phyloP scores from a whole-genome alignment of 2,888 invertebrate genomes.

The Elmis aenea region DNA sequence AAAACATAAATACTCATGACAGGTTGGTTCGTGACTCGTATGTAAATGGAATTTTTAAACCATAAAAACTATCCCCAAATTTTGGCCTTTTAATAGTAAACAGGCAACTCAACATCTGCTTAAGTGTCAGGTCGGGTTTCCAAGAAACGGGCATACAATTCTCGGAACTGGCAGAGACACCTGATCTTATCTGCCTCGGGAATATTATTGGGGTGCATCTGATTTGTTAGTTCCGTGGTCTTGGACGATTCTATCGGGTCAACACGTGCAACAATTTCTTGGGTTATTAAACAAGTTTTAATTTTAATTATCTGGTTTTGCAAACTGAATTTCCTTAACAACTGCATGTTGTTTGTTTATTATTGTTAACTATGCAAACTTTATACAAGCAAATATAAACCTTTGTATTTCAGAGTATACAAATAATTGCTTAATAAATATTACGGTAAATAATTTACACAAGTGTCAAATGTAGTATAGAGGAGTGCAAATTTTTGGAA shows the following conservation, averaged over 20 bases:
- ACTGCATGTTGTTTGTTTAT: no score
- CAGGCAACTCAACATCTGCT: conserved; percentile 23
- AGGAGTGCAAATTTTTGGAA: no score
- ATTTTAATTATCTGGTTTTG: no score
- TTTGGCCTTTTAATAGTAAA: conserved; percentile 18
- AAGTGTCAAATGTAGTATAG: no score
- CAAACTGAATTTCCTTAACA: no score
- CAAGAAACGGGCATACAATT: conserved; percentile 37
- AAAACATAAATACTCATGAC: no score
- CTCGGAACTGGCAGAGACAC: conserved; percentile 36
- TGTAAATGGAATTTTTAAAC: conserved; percentile 2
- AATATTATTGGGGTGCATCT: conserved; percentile 10
- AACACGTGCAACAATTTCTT: conserved; percentile 21
- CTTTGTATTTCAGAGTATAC: no score
- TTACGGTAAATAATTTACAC: no score
- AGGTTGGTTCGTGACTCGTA: conserved; percentile 5
- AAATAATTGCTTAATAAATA: no score
- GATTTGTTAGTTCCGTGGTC: conserved; percentile 15
- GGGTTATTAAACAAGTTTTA: conserved; percentile 21
- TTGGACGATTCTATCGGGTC: conserved; percentile 15
- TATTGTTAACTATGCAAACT: no score
- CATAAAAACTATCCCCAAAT: conserved; percentile 5
- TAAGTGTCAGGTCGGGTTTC: conserved; percentile 30
- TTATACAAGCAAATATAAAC: no score
- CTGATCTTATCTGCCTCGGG: conserved; percentile 28